Conservation (phyloP, 2,113 vertebrate species). For the Tragelaphus scriptus region DNA sequence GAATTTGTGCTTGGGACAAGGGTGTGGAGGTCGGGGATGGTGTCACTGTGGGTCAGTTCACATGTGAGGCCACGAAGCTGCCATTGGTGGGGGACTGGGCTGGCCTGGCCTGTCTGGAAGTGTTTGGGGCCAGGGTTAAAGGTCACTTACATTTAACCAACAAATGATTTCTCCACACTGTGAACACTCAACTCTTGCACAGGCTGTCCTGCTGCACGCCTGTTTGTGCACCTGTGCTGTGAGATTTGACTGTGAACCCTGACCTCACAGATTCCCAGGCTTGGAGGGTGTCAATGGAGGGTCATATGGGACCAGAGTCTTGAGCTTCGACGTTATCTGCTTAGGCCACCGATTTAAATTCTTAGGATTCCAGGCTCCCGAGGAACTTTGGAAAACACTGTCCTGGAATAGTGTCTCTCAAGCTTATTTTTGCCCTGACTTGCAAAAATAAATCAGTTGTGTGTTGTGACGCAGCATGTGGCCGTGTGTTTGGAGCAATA, state of each 20-base stretch:
- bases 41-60: neutral
- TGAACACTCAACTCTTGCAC: too few relatives aligned
- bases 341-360: neutral
- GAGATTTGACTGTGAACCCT: neutral
- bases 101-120: neutral
- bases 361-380: neutral
- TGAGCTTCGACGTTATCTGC: too few relatives aligned
- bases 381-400: neutral
- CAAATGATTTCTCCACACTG: neutral
- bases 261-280: neutral
- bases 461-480: neutral
- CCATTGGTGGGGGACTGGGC: accelerated
- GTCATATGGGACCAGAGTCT: neutral
- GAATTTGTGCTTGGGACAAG: neutral
- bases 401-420: neutral
- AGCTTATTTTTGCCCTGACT: neutral
- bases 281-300: neutral
- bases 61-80: accelerated
- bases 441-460: neutral
- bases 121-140: neutral
- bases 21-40: neutral
- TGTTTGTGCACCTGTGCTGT: too few relatives aligned
- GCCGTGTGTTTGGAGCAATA: neutral
- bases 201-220: neutral
- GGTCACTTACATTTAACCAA: neutral